Base-by-base conservation (phyloP, 2,797 vertebrate species). In the Lates japonicus region DNA sequence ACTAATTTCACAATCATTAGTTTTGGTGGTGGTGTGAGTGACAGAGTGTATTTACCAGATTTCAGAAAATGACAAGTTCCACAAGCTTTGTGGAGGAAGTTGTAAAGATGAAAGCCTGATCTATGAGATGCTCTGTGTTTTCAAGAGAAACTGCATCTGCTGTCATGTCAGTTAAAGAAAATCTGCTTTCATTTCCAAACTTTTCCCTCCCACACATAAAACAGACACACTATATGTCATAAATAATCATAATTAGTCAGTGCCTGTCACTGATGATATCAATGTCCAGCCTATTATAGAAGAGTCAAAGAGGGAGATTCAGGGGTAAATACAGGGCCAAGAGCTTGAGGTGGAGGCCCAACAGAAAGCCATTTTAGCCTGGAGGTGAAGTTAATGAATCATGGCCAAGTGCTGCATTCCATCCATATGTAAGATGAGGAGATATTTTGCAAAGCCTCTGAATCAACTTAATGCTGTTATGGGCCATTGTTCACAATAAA, bases 1-100 rank as follows among this genome's bases (percentile, higher is more conserved):
- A 97, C 97, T 98, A 97, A 99, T 99, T 98, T 99, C 97, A 98
- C 97, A 97, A 99, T 99, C 97, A 98, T 99, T 99, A 98, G 97
- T 98, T 99, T 95, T 94, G 96, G 96, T 75, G 90, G 84, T 85
- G 89, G 77, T 70, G 90, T 92, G 92, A 93, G 81, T 91, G 88
- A 93, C 88, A 74, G 75, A 87, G 74, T 88, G 90, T 84, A 89
- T 90, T 93, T 89, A 84, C 87, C 81, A 91, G 82, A 87, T 91
- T 79, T 83, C 49, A 52, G 70, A 83, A 89, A 87, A 89, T 90
- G 85, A 87, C 86, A 88, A 88, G 74, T 92, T 87, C 48, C 74
- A 85, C 75, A 66, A 80, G 83, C 84, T 85, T 79, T 74, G 52
- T 62, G 69, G 39, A 61, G 37, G 54, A 87, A 81, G 79, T 95